Percentiles rank a stretch among this genome's conserved stretches.
Evolutionary conservation across 2,888 invertebrate species (phyloP).

Genomic region (Chalcis sispes): DNA sequence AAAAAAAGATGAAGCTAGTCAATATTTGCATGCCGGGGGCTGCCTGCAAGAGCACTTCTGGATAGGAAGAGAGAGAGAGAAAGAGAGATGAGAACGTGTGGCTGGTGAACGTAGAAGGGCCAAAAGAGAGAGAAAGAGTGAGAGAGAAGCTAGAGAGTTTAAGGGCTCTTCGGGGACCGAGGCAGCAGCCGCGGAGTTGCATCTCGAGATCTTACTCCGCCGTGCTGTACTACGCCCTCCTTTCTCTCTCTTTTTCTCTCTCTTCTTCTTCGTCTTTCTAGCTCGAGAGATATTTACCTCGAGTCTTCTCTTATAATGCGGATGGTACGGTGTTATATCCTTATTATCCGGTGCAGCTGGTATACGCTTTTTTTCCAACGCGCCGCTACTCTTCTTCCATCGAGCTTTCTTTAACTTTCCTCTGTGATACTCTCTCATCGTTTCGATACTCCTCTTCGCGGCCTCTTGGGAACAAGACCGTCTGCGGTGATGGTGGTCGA

Average conservation of each 20-base stretch:
- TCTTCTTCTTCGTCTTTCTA: neutral
- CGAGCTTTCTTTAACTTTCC: slow-evolving; percentile 30
- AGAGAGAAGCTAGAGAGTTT: slow-evolving; percentile 27
- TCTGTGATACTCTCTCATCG: slow-evolving; percentile 8
- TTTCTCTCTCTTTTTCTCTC: too few species aligned
- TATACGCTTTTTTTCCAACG: too few species aligned
- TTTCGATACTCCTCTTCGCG: too few species aligned
- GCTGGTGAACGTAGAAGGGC: neutral
- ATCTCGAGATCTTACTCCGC: slow-evolving; percentile 59
- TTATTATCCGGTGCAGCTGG: slow-evolving; percentile 48
- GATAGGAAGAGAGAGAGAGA: slow-evolving; percentile 44
- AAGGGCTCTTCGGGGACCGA: slow-evolving; percentile 27
- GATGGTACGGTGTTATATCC: slow-evolving; percentile 45
- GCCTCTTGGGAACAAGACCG: too few species aligned
- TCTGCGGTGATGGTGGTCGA: neutral
- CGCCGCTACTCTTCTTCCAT: neutral
- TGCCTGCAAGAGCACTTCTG: slow-evolving; percentile 69
- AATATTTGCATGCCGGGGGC: slow-evolving; percentile 74
- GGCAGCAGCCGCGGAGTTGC: slow-evolving; percentile 58
- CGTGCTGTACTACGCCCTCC: neutral
- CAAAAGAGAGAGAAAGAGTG: slow-evolving; percentile 56
- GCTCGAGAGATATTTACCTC: too few species aligned
- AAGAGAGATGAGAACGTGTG: slow-evolving; percentile 53
- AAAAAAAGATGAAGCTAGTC: slow-evolving; percentile 63
- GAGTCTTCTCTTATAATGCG: slow-evolving; percentile 30